A percentile compares a stretch with the other conserved stretches of the same genome.
These are phyloP conservation scores for Pachyseris speciosa DNA, from an alignment of 64 coral and sea anemone species.

Conservation along the genomic window DNA sequence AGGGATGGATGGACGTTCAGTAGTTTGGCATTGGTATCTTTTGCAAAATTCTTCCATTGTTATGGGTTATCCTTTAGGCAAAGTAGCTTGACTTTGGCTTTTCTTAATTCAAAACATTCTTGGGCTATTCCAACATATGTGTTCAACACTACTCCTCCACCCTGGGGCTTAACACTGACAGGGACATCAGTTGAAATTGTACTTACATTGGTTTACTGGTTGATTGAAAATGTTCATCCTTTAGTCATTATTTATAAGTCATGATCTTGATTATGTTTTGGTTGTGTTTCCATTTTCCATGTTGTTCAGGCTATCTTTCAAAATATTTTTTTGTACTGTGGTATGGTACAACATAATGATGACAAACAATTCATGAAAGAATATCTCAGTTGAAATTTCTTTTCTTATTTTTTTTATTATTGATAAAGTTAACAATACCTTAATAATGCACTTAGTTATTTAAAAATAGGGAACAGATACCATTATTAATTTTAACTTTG, in stretches of 20 bases:
- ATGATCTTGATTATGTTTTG: background rate
- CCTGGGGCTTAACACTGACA: background rate
- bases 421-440: too few species aligned
- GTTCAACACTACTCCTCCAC: background rate
- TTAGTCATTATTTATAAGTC: background rate
- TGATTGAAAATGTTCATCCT: background rate
- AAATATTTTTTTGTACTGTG: too few species aligned
- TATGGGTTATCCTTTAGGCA: background rate
- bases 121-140: background rate
- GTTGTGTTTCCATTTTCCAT: background rate
- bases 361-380: too few species aligned
- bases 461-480: too few species aligned
- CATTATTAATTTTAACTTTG: too few species aligned
- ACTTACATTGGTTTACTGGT: background rate
- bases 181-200: background rate
- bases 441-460: too few species aligned
- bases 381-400: too few species aligned
- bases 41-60: slow-evolving; percentile 4
- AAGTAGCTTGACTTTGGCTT: background rate
- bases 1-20: background rate
- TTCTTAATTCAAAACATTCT: slow-evolving; percentile 5
- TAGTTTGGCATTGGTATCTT: background rate
- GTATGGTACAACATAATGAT: too few species aligned
- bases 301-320: too few species aligned
- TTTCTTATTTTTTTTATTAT: too few species aligned